A percentile compares a stretch with the other conserved stretches of the same genome.
Conservation (phyloP, 2,888 invertebrate species). For the Drosophila nr. medialis region DNA sequence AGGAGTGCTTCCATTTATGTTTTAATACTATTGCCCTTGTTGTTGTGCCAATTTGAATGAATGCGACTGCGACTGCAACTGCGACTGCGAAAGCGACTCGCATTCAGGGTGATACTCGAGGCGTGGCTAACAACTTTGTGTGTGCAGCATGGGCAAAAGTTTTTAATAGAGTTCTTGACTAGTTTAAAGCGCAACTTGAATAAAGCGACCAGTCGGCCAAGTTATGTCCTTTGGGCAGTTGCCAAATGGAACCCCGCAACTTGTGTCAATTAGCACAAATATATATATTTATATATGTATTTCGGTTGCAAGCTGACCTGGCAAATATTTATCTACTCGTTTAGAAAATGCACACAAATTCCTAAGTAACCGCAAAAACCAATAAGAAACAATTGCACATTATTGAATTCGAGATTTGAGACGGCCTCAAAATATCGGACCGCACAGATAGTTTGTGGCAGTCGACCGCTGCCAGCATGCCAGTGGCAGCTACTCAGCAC, state of each 20-base stretch:
- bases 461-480: conserved; percentile 77
- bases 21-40: conserved; percentile 41
- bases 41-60: conserved; percentile 57
- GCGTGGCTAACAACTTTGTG: conserved; percentile 1
- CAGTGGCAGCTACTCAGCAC: conserved; percentile 46
- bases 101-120: background rate
- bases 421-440: conserved; percentile 82
- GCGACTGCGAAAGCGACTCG: background rate
- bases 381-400: conserved; percentile 7
- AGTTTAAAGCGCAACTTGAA: conserved; percentile 64
- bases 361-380: conserved; percentile 2
- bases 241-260: conserved; percentile 20
- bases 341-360: conserved; percentile 28
- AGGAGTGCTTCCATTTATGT: conserved; percentile 48
- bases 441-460: conserved; percentile 82
- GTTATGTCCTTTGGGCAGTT: background rate
- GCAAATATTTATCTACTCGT: conserved; percentile 15
- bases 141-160: conserved; percentile 45
- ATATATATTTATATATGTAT: background rate
- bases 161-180: conserved; percentile 63
- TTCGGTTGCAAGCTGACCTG: conserved; percentile 11
- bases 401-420: conserved; percentile 4
- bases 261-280: conserved; percentile 62
- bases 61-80: background rate
- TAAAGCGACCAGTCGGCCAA: conserved; percentile 30